Base-by-base conservation (phyloP, 2,113 vertebrate species). In the Prietella phreatophila region DNA sequence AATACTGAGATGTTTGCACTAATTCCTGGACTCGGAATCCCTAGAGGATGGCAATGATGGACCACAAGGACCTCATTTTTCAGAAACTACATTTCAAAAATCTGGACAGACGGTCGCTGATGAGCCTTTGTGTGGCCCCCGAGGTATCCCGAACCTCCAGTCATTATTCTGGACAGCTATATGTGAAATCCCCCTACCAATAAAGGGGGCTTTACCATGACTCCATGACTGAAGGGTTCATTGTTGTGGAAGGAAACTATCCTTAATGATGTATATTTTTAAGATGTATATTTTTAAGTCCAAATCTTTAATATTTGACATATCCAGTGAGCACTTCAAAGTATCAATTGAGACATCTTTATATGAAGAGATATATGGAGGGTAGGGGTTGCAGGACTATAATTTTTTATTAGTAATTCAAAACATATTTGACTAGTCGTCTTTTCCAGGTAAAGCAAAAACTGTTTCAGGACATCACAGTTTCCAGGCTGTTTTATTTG, bases 1-100 rank as follows among this genome's bases (percentile, higher is more conserved):
- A 83, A 76, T 73, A 88, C 47, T 11, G 11, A 60, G 33, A 63
- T 69, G 83, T 90, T 88, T 90, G 89, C 89, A 90, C 86, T 90
- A 88, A 90, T 39, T 56, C 25, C n/a, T 79, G 79, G 65, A 56
- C 61, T 13, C 53, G 15, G 86, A 75, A 75, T 60, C 15, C 22
- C 6, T 15, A 75, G 5, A 63, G 81, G 53, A 75, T 25, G 27
- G 67, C 80, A 25, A 61, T 15, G 55, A 58, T 56, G 53, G 65
- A 73, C 79, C 63, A 50, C 15, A 87, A 58, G 53, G 79, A 80
- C 39, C 6, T 47, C 17, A 6, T 53, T 39, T 22, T 58, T 56
- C 30, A 4, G 47, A 55, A 80, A 55, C 50, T 55, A 56, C 65
- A 36, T 22, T 22, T 39, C 30, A 47, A 76, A 58, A 58, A n/a